Base-by-base conservation (phyloP, 2,113 vertebrate genomes). In the Gambusia affinis region DNA sequence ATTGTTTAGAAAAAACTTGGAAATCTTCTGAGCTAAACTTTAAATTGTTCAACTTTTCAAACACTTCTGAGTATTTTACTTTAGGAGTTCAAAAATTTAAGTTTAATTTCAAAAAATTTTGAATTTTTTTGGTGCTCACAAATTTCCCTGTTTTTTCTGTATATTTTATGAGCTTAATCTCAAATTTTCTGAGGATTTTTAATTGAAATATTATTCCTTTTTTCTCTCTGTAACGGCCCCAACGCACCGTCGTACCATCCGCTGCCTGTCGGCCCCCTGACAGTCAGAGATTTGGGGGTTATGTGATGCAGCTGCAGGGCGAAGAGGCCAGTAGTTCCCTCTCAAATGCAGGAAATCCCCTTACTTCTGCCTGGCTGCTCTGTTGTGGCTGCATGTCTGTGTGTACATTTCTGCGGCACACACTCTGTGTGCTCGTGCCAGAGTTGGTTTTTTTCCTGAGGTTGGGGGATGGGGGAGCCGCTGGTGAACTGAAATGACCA, bases 261-360 rank as follows among this genome's bases (percentile, higher is more conserved):
- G 73, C 72, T 47, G 66, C 64, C 64, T 75, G 72, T 64, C 64
- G 47, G 69, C 11, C 37, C 22, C 22, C 35, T 61, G 82, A 83
- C 69, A 78, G 60, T 81, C 44, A 19, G 75, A 44, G 60, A 74
- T 78, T 61, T 51, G 68, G 72, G 80, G 79, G 67, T 83, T 82
- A 80, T 84, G 30, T 47, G 81, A 80, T 84, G 64, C 82, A 80
- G 72, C 88, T 70, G 54, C 37, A 67, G 66, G 28, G 51, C 24
- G 76, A 78, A 80, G 80, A 87, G 73, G 19, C 47, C 87, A 83
- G 89, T 61, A 70, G 79, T 81, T 33, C 37, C 77, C 83, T 73
- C 78, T 70, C 82, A 64, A 70, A 85, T 72, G 78, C 86, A 91
- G 90, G 90, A 92, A 92, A 91, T 90, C 91, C 91, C 90, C 89